These are phyloP conservation scores for Sebastes matsubarae DNA, from an alignment of 2,797 vertebrate genomes.

Conservation along the genomic window DNA sequence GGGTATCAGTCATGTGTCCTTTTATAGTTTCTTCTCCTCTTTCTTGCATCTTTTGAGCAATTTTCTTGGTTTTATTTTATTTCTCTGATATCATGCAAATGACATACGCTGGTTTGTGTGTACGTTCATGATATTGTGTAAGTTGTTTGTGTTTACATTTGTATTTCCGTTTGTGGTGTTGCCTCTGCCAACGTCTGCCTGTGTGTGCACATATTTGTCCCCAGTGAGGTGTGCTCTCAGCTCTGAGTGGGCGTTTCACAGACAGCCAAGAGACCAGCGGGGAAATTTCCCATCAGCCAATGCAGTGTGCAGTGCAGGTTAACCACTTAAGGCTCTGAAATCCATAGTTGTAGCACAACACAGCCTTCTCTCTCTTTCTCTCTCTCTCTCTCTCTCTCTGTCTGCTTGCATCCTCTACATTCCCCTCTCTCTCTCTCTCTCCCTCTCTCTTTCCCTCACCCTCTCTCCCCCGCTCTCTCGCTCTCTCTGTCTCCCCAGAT, in stretches of 20 bases:
- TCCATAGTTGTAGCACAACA: constrained; percentile 53
- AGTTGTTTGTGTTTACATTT: constrained; percentile 4
- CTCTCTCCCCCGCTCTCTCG: constrained; percentile 6
- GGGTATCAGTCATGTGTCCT: neutral
- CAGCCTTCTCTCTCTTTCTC: constrained; percentile 2
- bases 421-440: constrained; percentile 19
- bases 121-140: neutral
- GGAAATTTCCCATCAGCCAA: constrained; percentile 77
- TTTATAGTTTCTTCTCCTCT: neutral
- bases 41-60: neutral
- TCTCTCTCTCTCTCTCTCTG: constrained; percentile 15
- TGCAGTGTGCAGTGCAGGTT: constrained; percentile 68
- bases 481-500: constrained; percentile 67
- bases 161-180: constrained; percentile 5
- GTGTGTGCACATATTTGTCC: constrained; percentile 41
- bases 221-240: constrained; percentile 62
- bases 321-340: constrained; percentile 74
- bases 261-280: constrained; percentile 66
- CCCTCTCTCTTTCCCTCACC: constrained; percentile 27
- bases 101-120: neutral
- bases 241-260: constrained; percentile 72
- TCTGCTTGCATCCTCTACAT: constrained; percentile 37
- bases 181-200: constrained; percentile 5
- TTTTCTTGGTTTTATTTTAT: neutral
- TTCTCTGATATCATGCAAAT: neutral